phyloP scores from a whole-genome alignment of 2,888 invertebrate species.

The Dasysyrphus tricinctus region DNA sequence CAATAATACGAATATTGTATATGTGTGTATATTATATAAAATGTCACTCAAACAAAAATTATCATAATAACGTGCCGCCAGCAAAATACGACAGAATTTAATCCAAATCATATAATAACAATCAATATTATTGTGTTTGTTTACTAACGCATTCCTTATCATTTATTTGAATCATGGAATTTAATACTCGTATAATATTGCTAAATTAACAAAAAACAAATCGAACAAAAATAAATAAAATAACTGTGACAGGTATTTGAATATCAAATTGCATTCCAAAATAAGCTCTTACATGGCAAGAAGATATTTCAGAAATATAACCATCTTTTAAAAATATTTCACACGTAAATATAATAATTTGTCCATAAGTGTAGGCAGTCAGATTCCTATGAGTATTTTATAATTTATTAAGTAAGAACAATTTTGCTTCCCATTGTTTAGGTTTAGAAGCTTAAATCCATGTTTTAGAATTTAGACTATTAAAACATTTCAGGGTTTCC shows the following conservation, averaged over 20 bases:
- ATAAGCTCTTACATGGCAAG: neutral
- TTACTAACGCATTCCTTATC: slow-evolving; percentile 54
- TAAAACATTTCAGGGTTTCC: too few species aligned
- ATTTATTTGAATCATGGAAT: slow-evolving; percentile 12
- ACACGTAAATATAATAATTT: too few species aligned
- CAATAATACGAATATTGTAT: slow-evolving; percentile 2
- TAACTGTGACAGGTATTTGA: neutral
- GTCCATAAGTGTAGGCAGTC: too few species aligned
- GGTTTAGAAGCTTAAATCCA: too few species aligned
- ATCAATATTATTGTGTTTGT: slow-evolving; percentile 17
- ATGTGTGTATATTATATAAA: neutral
- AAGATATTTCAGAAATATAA: too few species aligned
- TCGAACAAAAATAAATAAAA: neutral
- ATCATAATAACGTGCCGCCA: slow-evolving; percentile 67
- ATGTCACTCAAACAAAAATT: slow-evolving; percentile 25
- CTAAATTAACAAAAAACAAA: neutral
- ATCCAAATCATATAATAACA: slow-evolving; percentile 45
- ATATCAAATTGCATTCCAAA: neutral
- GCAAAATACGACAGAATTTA: slow-evolving; percentile 72
- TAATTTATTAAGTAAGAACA: too few species aligned
- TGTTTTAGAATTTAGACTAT: too few species aligned
- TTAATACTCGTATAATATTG: slow-evolving; percentile 4
- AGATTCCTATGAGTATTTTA: too few species aligned
- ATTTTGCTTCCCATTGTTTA: too few species aligned
- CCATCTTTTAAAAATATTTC: too few species aligned